A percentile compares a stretch with the other conserved stretches of the same genome.
phyloP scores from a whole-genome alignment of 2,797 vertebrate species.

The Triplophysa yarkandensis region DNA sequence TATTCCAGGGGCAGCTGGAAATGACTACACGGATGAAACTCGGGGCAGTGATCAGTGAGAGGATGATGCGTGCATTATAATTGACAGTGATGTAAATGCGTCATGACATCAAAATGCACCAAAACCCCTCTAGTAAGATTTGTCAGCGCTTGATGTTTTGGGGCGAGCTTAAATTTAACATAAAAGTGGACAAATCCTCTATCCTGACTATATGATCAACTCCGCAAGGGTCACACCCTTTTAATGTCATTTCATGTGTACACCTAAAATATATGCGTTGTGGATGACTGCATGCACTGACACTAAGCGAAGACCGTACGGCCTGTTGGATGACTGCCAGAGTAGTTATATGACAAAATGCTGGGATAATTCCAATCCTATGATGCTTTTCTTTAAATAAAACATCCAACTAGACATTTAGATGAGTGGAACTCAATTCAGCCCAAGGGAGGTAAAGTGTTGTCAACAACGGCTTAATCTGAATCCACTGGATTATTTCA shows the following conservation, averaged over 20 bases:
- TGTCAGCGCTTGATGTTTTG: conserved; percentile 28
- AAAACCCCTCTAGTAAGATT: conserved; percentile 33
- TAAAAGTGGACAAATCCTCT: conserved; percentile 22
- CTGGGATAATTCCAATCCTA: background rate
- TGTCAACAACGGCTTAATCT: conserved; percentile 42
- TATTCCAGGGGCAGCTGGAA: conserved; percentile 35
- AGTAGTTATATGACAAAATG: background rate
- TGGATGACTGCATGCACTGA: conserved; percentile 1
- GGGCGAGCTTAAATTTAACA: conserved; percentile 25
- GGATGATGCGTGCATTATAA: conserved; percentile 30
- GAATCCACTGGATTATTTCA: conserved; percentile 26
- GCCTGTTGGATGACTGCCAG: conserved; percentile 5
- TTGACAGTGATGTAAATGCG: conserved; percentile 46
- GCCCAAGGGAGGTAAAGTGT: conserved; percentile 34
- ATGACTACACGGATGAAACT: conserved; percentile 37
- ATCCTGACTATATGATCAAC: conserved; percentile 15
- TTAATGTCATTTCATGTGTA: background rate
- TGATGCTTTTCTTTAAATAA: conserved; percentile 13
- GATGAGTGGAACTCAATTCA: conserved; percentile 18
- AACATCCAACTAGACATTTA: conserved; percentile 10
- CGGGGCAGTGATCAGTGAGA: conserved; percentile 18
- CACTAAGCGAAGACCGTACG: background rate
- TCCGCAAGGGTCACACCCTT: conserved; percentile 34
- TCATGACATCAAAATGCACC: conserved; percentile 42
- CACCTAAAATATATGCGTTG: background rate